Percentiles rank a stretch among this genome's conserved stretches.
phyloP scores from a whole-genome alignment of 2,797 vertebrate species.

The Channallabes apus region DNA sequence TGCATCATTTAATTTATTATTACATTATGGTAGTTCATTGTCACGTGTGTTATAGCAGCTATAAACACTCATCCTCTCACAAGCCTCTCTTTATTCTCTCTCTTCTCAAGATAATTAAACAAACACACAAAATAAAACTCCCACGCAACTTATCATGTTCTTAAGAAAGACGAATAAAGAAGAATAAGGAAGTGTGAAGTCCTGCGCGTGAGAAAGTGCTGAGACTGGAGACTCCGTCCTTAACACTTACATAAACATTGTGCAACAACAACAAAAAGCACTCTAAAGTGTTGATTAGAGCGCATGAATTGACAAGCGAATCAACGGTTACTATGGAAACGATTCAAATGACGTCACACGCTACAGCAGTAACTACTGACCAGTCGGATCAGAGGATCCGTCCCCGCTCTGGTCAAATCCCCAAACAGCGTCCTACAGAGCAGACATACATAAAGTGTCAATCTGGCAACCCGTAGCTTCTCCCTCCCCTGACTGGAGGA shows the following conservation, averaged over 20 bases:
- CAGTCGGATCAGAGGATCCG: neutral
- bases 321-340: neutral
- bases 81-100: neutral
- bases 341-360: neutral
- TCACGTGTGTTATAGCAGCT: neutral
- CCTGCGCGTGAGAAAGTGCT: neutral
- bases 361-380: neutral
- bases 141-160: no score
- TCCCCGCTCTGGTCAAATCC: neutral
- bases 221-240: slow-evolving; percentile 7
- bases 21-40: neutral
- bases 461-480: slow-evolving; percentile 32
- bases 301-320: neutral
- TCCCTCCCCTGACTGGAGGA: slow-evolving; percentile 11
- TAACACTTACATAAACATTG: neutral
- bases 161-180: no score
- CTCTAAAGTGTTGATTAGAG: no score
- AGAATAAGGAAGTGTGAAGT: neutral
- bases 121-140: neutral
- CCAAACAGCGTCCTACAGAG: no score
- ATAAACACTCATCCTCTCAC: neutral
- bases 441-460: neutral
- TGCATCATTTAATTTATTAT: neutral
- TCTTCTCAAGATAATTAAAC: neutral
- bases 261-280: neutral